A percentile compares a stretch with the other conserved stretches of the same genome.
Conservation (phyloP, 2,888 invertebrate genomes). For the Lasioglossum malachurum region DNA sequence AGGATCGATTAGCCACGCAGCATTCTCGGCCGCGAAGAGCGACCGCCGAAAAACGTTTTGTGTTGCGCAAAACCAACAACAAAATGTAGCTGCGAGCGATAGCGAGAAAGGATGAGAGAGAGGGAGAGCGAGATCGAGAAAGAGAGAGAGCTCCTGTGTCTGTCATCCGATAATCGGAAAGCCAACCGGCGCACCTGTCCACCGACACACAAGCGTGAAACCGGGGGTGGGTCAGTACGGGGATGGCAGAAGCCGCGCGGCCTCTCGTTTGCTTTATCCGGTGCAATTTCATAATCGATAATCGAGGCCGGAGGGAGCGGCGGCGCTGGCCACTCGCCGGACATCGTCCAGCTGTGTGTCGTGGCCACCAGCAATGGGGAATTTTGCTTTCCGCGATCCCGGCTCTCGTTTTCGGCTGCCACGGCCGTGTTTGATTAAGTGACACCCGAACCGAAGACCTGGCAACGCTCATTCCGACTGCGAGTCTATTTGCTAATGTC, state of each 20-base stretch:
- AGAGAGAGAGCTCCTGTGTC: slow-evolving; percentile 18
- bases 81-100: neutral
- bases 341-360: slow-evolving; percentile 50
- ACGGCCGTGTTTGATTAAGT: slow-evolving; percentile 26
- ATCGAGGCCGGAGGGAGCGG: slow-evolving; percentile 45
- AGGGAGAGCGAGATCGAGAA: neutral
- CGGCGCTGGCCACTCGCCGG: slow-evolving; percentile 41
- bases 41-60: neutral
- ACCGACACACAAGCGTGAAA: slow-evolving; percentile 5
- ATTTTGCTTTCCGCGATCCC: slow-evolving; percentile 64
- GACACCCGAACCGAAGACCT: slow-evolving; percentile 9
- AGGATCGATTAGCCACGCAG: neutral
- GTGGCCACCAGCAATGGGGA: slow-evolving; percentile 33
- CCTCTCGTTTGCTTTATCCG: slow-evolving; percentile 72
- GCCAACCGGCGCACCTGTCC: slow-evolving; percentile 56
- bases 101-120: neutral
- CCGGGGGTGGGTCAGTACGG: neutral
- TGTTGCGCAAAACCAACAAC: neutral
- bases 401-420: neutral
- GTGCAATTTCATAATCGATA: slow-evolving; percentile 77
- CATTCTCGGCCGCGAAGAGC: neutral
- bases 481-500: neutral
- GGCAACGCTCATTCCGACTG: neutral
- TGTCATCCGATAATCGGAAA: slow-evolving; percentile 72
- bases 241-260: neutral